A percentile compares a stretch with the other conserved stretches of the same genome.
Evolutionary conservation across 2,797 vertebrate genomes (phyloP).

Genomic region (Petrocephalus schoutedeni): DNA sequence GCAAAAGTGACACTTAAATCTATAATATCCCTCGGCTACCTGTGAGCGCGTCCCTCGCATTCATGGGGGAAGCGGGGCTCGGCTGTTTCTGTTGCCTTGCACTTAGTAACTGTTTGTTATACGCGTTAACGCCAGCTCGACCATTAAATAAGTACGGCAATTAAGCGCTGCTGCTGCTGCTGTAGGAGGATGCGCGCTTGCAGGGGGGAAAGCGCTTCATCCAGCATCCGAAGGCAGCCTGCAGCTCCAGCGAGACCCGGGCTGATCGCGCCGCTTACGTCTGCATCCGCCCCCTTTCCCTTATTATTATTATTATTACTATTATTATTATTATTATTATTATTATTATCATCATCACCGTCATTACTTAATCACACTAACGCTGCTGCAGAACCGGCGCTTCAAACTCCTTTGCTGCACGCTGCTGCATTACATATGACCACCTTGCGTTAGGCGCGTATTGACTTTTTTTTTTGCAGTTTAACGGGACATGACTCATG

Average conservation of each 20-base stretch:
- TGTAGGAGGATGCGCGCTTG: background rate
- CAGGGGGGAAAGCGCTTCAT: background rate
- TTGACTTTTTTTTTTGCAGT: background rate
- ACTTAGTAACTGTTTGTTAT: constrained; percentile 16
- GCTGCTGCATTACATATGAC: background rate
- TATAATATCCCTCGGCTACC: constrained; percentile 18
- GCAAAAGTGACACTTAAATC: background rate
- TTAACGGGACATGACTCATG: background rate
- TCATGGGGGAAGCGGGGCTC: background rate
- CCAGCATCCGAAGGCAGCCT: background rate
- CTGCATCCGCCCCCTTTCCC: background rate
- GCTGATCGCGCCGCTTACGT: background rate
- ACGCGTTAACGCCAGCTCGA: background rate
- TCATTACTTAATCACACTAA: background rate
- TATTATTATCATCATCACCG: background rate
- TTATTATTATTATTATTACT: constrained; percentile 16
- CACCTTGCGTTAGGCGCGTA: background rate
- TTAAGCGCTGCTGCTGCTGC: background rate
- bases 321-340: background rate
- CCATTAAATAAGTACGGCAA: background rate
- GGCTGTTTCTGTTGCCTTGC: background rate
- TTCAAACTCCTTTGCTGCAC: background rate
- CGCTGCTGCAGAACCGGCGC: background rate
- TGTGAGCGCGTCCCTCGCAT: background rate
- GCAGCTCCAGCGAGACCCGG: background rate